phyloP scores from a whole-genome alignment of 1,140 invertebrate species.

The Macrotrachela quadricornifera region DNA sequence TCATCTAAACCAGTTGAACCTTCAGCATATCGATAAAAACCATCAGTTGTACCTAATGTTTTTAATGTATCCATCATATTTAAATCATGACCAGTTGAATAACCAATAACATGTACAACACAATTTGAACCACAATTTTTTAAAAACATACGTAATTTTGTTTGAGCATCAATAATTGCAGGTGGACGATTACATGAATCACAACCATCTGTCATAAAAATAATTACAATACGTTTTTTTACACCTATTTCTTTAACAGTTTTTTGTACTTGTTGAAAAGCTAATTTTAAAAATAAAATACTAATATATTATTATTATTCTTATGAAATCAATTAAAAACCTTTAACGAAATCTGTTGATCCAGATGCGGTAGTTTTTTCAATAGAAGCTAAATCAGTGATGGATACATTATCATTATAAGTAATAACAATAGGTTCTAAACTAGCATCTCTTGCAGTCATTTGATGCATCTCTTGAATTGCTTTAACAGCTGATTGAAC shows the following conservation, averaged over 20 bases:
- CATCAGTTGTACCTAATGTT: conserved; percentile 1
- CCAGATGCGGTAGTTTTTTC: not conserved
- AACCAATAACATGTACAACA: too few species aligned
- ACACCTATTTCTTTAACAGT: conserved; percentile 5
- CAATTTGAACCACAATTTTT: too few species aligned
- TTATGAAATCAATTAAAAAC: too few species aligned
- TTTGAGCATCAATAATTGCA: too few species aligned
- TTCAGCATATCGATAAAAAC: conserved; percentile 9
- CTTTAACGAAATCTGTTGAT: conserved; percentile 1
- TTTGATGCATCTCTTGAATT: not conserved
- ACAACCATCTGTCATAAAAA: conserved; percentile 12
- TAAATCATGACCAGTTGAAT: conserved; percentile 10
- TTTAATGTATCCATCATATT: conserved; percentile 9
- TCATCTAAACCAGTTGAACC: too few species aligned
- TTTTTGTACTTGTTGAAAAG: conserved; percentile 1
- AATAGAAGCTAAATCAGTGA: not conserved
- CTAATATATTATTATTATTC: too few species aligned
- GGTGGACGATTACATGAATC: not conserved
- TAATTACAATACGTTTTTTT: conserved; percentile 3
- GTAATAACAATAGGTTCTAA: not conserved
- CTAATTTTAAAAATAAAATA: not conserved
- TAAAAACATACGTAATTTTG: too few species aligned
- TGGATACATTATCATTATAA: not conserved
- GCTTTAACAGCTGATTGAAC: conserved; percentile 3
- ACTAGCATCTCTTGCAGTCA: conserved; percentile 1